These are phyloP conservation scores for Drosophila acutilabella DNA, from an alignment of 2,888 invertebrate species.

Conservation along the genomic window DNA sequence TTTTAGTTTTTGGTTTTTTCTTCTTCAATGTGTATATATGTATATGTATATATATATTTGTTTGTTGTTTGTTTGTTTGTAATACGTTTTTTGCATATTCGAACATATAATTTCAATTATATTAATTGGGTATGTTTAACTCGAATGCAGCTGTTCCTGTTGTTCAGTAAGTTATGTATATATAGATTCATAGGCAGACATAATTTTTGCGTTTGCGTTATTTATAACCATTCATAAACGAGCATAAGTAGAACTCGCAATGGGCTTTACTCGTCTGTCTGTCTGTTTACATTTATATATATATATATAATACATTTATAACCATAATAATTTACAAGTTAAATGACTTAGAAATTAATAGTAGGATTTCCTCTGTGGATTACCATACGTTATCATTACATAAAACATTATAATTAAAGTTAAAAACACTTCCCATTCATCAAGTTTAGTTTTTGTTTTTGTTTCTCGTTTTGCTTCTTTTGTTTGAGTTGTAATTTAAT, in stretches of 20 bases:
- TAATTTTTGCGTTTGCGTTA: slow-evolving; percentile 36
- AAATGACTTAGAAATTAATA: slow-evolving; percentile 81
- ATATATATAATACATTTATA: slow-evolving; percentile 69
- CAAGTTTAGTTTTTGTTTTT: slow-evolving; percentile 14
- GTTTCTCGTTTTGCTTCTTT: slow-evolving; percentile 18
- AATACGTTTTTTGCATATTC: slow-evolving; percentile 57
- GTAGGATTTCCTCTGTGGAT: slow-evolving; percentile 68
- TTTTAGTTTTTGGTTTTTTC: slow-evolving; percentile 69
- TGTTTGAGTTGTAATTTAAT: slow-evolving; percentile 25
- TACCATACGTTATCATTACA: slow-evolving; percentile 76
- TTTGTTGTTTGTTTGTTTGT: slow-evolving; percentile 51
- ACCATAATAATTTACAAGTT: slow-evolving; percentile 80
- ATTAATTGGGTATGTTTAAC: slow-evolving; percentile 60
- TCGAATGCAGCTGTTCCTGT: slow-evolving; percentile 54
- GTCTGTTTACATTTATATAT: slow-evolving; percentile 36
- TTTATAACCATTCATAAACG: slow-evolving; percentile 45
- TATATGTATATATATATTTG: slow-evolving; percentile 48
- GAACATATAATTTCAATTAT: slow-evolving; percentile 47
- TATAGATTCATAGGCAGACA: slow-evolving; percentile 58
- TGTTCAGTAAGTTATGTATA: slow-evolving; percentile 52
- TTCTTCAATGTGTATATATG: slow-evolving; percentile 60
- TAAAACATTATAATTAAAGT: slow-evolving; percentile 78
- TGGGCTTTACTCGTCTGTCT: slow-evolving; percentile 19
- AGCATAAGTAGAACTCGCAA: slow-evolving; percentile 10
- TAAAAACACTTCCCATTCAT: slow-evolving; percentile 63